Conservation (phyloP, 1,140 invertebrate species). For the Hypothenemus hampei region DNA sequence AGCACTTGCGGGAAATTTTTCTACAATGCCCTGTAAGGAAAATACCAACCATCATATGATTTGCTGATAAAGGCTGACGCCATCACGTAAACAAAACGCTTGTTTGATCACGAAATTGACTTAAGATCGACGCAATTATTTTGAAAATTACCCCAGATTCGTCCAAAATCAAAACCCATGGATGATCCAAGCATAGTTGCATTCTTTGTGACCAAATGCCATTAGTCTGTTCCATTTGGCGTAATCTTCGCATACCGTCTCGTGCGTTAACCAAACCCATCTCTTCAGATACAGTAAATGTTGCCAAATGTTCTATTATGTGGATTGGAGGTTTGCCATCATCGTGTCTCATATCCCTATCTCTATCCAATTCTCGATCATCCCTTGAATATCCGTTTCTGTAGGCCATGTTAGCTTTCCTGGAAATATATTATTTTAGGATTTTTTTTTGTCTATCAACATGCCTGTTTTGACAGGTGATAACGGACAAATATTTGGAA, state of each 20-base stretch:
- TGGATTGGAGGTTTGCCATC: constrained; percentile 69
- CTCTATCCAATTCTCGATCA: constrained; percentile 26
- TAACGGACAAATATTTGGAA: neutral
- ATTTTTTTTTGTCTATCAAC: no score
- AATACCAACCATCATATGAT: neutral
- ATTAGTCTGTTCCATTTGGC: constrained; percentile 95
- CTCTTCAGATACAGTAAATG: constrained; percentile 89
- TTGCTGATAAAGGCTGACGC: neutral
- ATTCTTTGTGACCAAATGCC: constrained; percentile 99
- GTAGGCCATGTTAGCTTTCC: constrained; percentile 23
- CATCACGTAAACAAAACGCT: neutral
- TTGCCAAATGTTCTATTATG: constrained; percentile 94
- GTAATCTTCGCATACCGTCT: constrained; percentile 91
- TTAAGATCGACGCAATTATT: neutral
- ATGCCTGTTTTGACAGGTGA: neutral
- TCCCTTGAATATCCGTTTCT: constrained; percentile 30
- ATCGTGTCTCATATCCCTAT: constrained; percentile 39
- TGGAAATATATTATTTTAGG: no score
- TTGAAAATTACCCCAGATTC: constrained; percentile 77
- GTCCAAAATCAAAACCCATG: constrained; percentile 91
- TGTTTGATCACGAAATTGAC: neutral
- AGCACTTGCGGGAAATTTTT: constrained; percentile 86
- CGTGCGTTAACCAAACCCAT: constrained; percentile 81
- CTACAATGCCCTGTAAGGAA: constrained; percentile 80
- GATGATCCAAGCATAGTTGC: constrained; percentile 82